Percentiles rank a stretch among this genome's conserved stretches.
These are phyloP conservation scores for Amblyteles armatorius DNA, from an alignment of 2,888 invertebrate genomes.

Conservation along the genomic window DNA sequence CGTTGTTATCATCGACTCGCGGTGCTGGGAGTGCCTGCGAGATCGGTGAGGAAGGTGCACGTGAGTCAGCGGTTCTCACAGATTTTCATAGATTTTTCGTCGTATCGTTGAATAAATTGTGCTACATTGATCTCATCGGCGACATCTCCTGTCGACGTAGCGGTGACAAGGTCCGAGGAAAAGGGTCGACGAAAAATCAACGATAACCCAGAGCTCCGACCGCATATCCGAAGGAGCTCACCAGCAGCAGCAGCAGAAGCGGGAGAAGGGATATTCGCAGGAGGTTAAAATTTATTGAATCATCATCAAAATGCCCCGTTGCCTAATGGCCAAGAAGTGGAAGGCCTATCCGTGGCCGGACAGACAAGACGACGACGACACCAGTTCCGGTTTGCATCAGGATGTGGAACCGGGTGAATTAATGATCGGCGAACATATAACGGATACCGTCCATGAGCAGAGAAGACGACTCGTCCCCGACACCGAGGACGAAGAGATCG, in stretches of 20 bases:
- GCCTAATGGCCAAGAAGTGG: slow-evolving; percentile 98
- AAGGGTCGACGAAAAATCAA: background rate
- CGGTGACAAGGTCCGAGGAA: background rate
- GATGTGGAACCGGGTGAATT: slow-evolving; percentile 53
- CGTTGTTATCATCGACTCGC: slow-evolving; percentile 10
- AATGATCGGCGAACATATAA: slow-evolving; percentile 50
- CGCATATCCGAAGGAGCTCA: background rate
- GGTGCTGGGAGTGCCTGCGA: slow-evolving; percentile 34
- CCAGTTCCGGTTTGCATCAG: slow-evolving; percentile 45
- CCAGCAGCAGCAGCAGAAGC: slow-evolving; percentile 35
- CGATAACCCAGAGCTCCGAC: slow-evolving; percentile 50
- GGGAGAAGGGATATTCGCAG: slow-evolving; percentile 31
- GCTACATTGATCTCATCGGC: background rate
- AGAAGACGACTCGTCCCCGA: slow-evolving; percentile 71
- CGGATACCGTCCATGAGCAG: slow-evolving; percentile 68
- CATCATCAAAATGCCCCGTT: slow-evolving; percentile 93
- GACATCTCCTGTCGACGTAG: background rate
- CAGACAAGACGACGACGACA: slow-evolving; percentile 84
- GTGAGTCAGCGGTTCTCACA: slow-evolving; percentile 30
- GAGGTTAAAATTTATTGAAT: slow-evolving; percentile 27
- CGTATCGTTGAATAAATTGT: slow-evolving; percentile 3
- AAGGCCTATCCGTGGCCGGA: slow-evolving; percentile 94
- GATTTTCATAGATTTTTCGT: background rate
- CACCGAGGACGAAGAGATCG: slow-evolving; percentile 90
- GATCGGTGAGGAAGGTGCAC: slow-evolving; percentile 47